phyloP scores from a whole-genome alignment of 2,888 invertebrate species.

The Agrilus biguttatus region DNA sequence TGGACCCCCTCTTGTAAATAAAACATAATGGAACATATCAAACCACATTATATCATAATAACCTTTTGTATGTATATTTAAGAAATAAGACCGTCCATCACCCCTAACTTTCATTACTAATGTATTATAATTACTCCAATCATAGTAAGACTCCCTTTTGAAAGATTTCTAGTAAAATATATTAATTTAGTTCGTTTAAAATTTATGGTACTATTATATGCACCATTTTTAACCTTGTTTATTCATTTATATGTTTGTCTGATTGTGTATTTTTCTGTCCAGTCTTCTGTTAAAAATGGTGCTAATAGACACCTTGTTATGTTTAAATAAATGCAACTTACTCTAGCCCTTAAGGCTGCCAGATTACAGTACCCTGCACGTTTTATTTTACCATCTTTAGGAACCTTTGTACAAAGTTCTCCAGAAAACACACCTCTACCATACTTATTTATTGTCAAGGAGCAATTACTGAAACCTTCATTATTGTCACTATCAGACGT shows the following conservation, averaged over 20 bases:
- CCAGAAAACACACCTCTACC: constrained; percentile 65
- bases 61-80: constrained; percentile 65
- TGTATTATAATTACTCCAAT: constrained; percentile 69
- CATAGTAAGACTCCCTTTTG: constrained; percentile 48
- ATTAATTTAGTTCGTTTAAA: too few species aligned
- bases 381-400: constrained; percentile 68
- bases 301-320: neutral
- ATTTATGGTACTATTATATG: too few species aligned
- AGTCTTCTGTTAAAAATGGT: neutral
- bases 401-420: constrained; percentile 48
- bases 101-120: constrained; percentile 72
- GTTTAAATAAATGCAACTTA: constrained; percentile 25
- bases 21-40: constrained; percentile 70
- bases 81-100: constrained; percentile 81
- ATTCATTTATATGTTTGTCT: neutral
- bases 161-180: constrained; percentile 56
- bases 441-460: constrained; percentile 47
- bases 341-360: constrained; percentile 49
- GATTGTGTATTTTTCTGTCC: neutral
- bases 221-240: too few species aligned
- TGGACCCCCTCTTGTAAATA: constrained; percentile 93
- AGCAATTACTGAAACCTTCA: constrained; percentile 60
- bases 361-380: constrained; percentile 74
- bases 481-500: constrained; percentile 69
- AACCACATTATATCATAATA: constrained; percentile 79